Conservation (phyloP, 2,888 invertebrate species). For the Ctena decussata region DNA sequence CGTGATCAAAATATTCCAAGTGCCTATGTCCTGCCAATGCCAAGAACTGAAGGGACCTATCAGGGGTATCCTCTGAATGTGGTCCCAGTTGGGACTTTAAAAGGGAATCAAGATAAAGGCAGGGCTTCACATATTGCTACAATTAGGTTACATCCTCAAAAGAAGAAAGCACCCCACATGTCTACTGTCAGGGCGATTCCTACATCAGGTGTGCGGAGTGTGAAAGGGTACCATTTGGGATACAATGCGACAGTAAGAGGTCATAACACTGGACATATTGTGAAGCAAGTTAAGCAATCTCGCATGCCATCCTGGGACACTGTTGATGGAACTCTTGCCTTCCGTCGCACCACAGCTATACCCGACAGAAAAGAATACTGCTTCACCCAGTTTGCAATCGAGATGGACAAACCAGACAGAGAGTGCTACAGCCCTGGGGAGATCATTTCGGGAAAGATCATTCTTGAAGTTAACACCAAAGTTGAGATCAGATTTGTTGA, state of each 20-base stretch:
- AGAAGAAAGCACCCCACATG: conserved; percentile 32
- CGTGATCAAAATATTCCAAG: background rate
- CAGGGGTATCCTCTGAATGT: background rate
- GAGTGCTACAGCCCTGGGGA: conserved; percentile 80
- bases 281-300: conserved; percentile 36
- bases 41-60: background rate
- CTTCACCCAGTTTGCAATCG: conserved; percentile 79
- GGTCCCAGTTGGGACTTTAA: background rate
- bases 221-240: conserved; percentile 56
- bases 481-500: conserved; percentile 82
- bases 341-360: conserved; percentile 50
- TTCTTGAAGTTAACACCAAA: conserved; percentile 75
- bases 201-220: conserved; percentile 43
- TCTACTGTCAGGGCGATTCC: conserved; percentile 57
- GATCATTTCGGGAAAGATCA: conserved; percentile 77
- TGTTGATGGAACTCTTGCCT: conserved; percentile 50
- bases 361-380: conserved; percentile 68
- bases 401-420: conserved; percentile 72
- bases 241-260: conserved; percentile 56
- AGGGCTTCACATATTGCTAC: conserved; percentile 48
- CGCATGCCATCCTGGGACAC: conserved; percentile 18
- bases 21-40: background rate
- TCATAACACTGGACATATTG: conserved; percentile 51
- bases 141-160: conserved; percentile 32
- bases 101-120: background rate